Conservation (phyloP, 2,888 invertebrate genomes). For the Noctuana brunneofusca region DNA sequence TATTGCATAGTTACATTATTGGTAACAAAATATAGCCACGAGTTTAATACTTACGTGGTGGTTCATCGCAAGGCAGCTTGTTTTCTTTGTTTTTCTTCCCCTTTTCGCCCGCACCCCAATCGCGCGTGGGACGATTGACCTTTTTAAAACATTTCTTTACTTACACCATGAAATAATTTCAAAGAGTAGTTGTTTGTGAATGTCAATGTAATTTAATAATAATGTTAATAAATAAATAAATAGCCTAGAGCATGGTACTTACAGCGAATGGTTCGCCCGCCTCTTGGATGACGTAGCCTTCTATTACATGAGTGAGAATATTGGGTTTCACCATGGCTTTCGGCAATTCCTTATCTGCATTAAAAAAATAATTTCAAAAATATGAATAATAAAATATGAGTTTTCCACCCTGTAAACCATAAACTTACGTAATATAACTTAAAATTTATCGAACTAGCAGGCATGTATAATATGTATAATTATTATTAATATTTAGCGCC, state of each 20-base stretch:
- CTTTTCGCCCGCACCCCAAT: conserved; percentile 64
- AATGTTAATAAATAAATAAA: neutral
- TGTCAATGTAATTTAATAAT: conserved; percentile 12
- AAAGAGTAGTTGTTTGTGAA: conserved; percentile 12
- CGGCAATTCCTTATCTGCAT: conserved; percentile 84
- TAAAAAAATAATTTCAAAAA: neutral
- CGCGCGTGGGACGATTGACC: conserved; percentile 75
- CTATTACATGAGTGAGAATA: conserved; percentile 97
- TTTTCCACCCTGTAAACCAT: too few species aligned
- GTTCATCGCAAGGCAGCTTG: conserved; percentile 84
- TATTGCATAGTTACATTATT: too few species aligned
- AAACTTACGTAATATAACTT: too few species aligned
- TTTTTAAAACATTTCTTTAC: conserved; percentile 60
- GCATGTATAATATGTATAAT: too few species aligned
- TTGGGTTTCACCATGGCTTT: conserved; percentile 98
- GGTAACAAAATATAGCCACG: neutral
- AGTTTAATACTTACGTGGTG: conserved; percentile 86
- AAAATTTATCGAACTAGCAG: too few species aligned
- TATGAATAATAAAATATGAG: too few species aligned
- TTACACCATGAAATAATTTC: conserved; percentile 33
- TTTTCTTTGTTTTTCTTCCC: conserved; percentile 81
- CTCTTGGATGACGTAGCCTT: conserved; percentile 98
- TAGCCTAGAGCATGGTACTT: conserved; percentile 56
- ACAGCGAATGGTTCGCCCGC: conserved; percentile 95
- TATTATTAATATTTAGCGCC: too few species aligned